A percentile compares a stretch with the other conserved stretches of the same genome.
phyloP scores from a whole-genome alignment of 1,140 invertebrate genomes.

The Druon quercuslanigerum region DNA sequence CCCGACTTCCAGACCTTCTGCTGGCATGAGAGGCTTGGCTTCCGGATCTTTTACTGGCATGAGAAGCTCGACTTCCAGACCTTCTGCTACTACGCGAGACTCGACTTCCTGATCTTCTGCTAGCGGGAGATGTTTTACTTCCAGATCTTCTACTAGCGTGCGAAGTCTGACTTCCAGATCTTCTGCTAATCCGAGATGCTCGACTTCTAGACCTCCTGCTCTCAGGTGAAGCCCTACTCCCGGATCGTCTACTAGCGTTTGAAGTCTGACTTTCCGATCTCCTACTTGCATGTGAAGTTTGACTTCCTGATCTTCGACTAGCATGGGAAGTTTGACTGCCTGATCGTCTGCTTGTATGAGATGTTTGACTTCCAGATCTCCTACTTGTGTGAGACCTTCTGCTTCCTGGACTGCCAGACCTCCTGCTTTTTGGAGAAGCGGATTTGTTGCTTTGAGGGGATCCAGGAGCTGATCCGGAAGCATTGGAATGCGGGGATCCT shows the following conservation, averaged over 20 bases:
- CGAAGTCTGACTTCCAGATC: conserved; percentile 41
- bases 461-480: conserved; percentile 48
- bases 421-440: conserved; percentile 45
- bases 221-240: conserved; percentile 44
- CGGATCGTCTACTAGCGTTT: conserved; percentile 45
- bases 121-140: conserved; percentile 42
- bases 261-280: conserved; percentile 51
- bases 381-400: conserved; percentile 30
- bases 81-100: conserved; percentile 45
- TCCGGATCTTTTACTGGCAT: conserved; percentile 34
- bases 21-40: conserved; percentile 45
- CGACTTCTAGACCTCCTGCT: conserved; percentile 61
- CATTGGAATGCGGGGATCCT: conserved; percentile 57
- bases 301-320: conserved; percentile 38
- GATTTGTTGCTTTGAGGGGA: conserved; percentile 25
- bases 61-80: conserved; percentile 40
- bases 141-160: conserved; percentile 38
- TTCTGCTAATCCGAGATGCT: conserved; percentile 32
- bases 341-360: conserved; percentile 49
- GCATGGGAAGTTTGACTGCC: background rate
- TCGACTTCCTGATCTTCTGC: conserved; percentile 43
- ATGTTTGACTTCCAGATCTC: conserved; percentile 37
- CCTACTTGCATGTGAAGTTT: conserved; percentile 40
- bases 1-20: conserved; percentile 51
- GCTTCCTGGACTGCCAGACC: conserved; percentile 42